Evolutionary conservation across 64 coral and sea anemone genomes (phyloP), one percentile per base, ranked within the genome.

Genomic region (Hydrozoanthus tunicans): DNA sequence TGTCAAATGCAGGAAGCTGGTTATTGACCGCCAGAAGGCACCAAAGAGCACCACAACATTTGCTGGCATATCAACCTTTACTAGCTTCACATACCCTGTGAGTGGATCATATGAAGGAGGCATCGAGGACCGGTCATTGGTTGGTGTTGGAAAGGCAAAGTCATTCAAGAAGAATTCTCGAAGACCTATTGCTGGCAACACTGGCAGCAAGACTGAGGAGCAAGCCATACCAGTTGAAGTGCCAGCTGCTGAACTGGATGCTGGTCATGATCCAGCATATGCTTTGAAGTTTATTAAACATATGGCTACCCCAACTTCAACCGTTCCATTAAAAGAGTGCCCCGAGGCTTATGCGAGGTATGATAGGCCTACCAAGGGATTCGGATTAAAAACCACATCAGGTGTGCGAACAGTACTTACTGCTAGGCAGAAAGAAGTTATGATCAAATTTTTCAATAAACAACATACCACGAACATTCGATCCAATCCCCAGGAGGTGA

Each of bases 361-460:
- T 51, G 14, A 69, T 15, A 63, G 62, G 14, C 63, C 14, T 2
- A 14, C 66, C 13, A 52, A 15, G 6, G 81, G 81, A 6, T 83
- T 68, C 53, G 81, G 62, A 53, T 51, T 83, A 14, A 83, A 83
- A 51, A 83, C 66, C 11, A 43, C 43, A 3, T 83, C 81, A 53
- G 81, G 81, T 83, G 62, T 55, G 0, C 53, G 81, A 9, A 68
- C 51, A n/a, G 70, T 89, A 5, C 76, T 89, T 63, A 76, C 85
- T 59, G 56, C 68, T 4, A 23, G 5, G 13, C 85, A 89, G n/a
- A 76, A 89, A 17, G 70, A 89, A 12, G 43, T 89, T 0, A 89
- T 89, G 73, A 89, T 89, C 4, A 9, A 75, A 62, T 89, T 89
- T 64, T 77, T 89, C 56, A 89, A 89, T 75, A 73, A 52, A 6